phyloP scores from a whole-genome alignment of 2,113 vertebrate species.

The Leucosticte australis region DNA sequence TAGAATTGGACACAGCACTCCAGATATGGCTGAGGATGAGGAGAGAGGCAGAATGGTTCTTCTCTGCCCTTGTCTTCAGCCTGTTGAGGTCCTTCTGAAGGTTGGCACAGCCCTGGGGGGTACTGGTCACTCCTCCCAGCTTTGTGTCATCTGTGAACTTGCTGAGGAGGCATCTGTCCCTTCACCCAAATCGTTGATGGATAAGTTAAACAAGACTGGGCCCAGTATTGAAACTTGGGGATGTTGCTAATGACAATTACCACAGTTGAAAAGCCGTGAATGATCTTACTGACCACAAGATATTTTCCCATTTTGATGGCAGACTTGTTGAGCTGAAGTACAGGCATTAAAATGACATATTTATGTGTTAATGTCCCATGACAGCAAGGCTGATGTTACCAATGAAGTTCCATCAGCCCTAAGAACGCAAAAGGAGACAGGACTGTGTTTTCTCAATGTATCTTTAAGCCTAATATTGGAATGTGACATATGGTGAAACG shows the following conservation, averaged over 20 bases:
- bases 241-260: not conserved
- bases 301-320: not conserved
- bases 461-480: not conserved
- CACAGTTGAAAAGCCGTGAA: not conserved
- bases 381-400: not conserved
- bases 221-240: not conserved
- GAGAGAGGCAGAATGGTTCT: not conserved
- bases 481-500: not conserved
- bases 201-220: not conserved
- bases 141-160: not conserved
- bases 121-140: not conserved
- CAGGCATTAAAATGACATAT: not conserved
- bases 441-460: not conserved
- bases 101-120: not conserved
- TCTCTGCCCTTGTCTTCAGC: not conserved
- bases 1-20: not conserved
- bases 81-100: not conserved
- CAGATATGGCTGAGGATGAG: not conserved
- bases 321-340: rapidly evolving
- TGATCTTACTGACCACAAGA: not conserved
- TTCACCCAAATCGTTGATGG: not conserved
- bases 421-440: not conserved
- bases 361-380: not conserved
- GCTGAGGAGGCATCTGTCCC: not conserved
- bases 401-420: not conserved